These are phyloP conservation scores for Cheumatopsyche charites DNA, from an alignment of 1,140 invertebrate species.

Conservation along the genomic window DNA sequence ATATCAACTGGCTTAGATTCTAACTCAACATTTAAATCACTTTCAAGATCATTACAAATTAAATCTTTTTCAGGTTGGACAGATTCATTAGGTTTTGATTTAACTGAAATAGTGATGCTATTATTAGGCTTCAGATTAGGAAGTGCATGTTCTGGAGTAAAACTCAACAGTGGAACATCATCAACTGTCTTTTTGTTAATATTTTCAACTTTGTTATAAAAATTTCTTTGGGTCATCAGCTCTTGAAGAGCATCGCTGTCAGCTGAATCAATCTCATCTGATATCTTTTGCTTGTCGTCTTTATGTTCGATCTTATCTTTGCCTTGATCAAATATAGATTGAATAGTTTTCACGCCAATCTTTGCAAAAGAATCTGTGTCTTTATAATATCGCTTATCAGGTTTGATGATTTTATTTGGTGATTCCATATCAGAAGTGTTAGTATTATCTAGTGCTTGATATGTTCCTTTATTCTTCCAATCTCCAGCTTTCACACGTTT, in stretches of 20 bases:
- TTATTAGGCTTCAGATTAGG: constrained; percentile 40
- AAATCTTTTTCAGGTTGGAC: constrained; percentile 6
- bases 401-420: constrained; percentile 34
- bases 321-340: constrained; percentile 55
- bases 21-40: neutral
- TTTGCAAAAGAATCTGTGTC: constrained; percentile 29
- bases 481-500: constrained; percentile 56
- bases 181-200: constrained; percentile 22
- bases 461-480: constrained; percentile 58
- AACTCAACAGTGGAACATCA: constrained; percentile 38
- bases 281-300: constrained; percentile 11
- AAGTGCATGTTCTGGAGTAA: constrained; percentile 41
- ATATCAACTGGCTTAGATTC: neutral
- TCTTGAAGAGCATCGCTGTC: constrained; percentile 17
- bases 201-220: neutral
- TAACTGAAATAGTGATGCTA: constrained; percentile 28
- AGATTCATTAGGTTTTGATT: constrained; percentile 26
- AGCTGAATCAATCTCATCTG: constrained; percentile 30
- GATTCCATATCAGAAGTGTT: constrained; percentile 45
- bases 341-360: constrained; percentile 57
- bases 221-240: neutral
- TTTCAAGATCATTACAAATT: neutral
- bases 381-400: constrained; percentile 40
- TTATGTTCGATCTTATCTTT: constrained; percentile 26
- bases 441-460: constrained; percentile 46